Evolutionary conservation across 2,797 vertebrate genomes (phyloP), one percentile per base, ranked within the genome.

Genomic region (Podarcis lilfordi): DNA sequence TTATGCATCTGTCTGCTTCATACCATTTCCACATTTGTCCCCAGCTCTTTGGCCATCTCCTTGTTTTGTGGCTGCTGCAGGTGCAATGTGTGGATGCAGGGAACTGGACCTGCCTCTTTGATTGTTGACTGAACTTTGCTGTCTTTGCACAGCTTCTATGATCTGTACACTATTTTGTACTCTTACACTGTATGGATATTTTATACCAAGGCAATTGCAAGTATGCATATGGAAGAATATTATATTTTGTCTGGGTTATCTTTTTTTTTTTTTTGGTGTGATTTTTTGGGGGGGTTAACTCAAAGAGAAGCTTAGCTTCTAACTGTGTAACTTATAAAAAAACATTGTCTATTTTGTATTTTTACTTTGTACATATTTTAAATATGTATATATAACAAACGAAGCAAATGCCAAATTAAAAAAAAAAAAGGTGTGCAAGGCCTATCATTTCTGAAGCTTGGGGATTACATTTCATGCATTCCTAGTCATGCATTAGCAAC

Each of bases 141-240:
- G 98, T 97, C 95, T 98, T 98, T 98, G 97, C 97, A 98, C 98
- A 98, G 98, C 98, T 97, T 96, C 94, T 97, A 96, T 97, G 94
- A 98, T 97, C 96, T 98, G 98, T 98, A 98, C 97, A 96, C 97
- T 97, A 98, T 98, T 98, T 98, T 98, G 98, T 99, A 99, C 98
- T 98, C 97, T 96, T 96, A 92, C 94, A 97, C 97, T 97, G 98
- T 98, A 99, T 98, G 98, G 97, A 98, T 95, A 98, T 99, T 99
- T 98, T 98, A 98, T 97, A 98, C 98, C 98, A 98, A 98, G 96
- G 97, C 96, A 97, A 98, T 96, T 97, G 95, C 97, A 93, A 91
- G 78, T 97, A 91, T 94, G 94, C 95, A 55, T 50, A 82, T 21
- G n/a, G 43, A 84, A 82, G 74, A 96, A 94, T 92, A 87, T 77